Evolutionary conservation across 2,888 invertebrate species (phyloP).

Genomic region (Catocala sponsa): DNA sequence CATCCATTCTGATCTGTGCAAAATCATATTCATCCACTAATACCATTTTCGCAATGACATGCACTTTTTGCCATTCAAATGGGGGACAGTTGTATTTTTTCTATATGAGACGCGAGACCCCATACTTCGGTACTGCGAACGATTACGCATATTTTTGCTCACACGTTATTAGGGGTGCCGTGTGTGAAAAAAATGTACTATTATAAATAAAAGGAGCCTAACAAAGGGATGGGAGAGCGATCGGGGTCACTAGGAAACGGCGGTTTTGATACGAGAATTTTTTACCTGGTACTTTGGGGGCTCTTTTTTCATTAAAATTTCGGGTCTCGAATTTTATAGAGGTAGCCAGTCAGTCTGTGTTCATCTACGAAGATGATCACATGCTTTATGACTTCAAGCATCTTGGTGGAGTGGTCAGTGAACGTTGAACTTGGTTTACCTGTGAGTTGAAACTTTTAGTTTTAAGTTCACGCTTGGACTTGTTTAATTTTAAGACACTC

Average conservation of each 20-base stretch:
- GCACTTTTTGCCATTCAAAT: constrained; percentile 88
- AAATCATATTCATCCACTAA: constrained; percentile 86
- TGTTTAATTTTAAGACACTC: constrained; percentile 43
- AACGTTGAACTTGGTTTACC: constrained; percentile 62
- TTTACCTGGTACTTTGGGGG: constrained; percentile 83
- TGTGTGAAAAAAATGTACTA: constrained; percentile 87
- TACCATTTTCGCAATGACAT: constrained; percentile 85
- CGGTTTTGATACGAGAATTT: constrained; percentile 86
- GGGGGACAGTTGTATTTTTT: constrained; percentile 85
- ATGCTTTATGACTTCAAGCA: constrained; percentile 76
- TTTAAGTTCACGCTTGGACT: constrained; percentile 46
- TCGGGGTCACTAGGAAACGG: constrained; percentile 88
- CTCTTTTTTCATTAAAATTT: constrained; percentile 80
- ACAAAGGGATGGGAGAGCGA: constrained; percentile 87
- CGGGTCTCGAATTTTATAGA: constrained; percentile 74
- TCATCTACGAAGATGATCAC: constrained; percentile 87
- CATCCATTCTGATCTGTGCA: constrained; percentile 82
- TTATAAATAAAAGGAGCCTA: constrained; percentile 85
- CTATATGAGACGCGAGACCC: constrained; percentile 62
- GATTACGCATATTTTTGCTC: constrained; percentile 87
- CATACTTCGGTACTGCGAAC: constrained; percentile 66
- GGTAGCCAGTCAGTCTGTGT: constrained; percentile 87
- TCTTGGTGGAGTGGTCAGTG: constrained; percentile 73
- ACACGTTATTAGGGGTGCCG: constrained; percentile 85
- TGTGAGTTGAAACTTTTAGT: constrained; percentile 52